Percentiles rank a stretch among this genome's conserved stretches.
Conservation (phyloP, 2,888 invertebrate genomes). For the Poecilobothrus nobilitatus region DNA sequence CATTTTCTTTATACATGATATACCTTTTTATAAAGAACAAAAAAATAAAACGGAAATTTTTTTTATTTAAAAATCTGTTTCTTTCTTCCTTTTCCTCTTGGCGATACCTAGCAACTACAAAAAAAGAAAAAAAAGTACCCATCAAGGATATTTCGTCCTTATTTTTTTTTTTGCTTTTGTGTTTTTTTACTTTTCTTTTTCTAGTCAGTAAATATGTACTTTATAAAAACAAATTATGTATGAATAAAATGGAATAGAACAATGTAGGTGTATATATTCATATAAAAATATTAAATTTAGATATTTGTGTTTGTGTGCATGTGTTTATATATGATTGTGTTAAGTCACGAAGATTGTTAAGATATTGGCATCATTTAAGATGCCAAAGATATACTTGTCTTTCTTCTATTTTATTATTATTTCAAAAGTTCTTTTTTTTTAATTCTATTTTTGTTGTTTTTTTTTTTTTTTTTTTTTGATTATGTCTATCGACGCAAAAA, state of each 20-base stretch:
- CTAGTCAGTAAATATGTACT: not conserved
- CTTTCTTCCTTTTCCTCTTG: not conserved
- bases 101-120: not conserved
- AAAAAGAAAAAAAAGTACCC: not conserved
- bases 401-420: too few relatives aligned
- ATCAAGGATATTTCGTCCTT: slow-evolving; percentile 1
- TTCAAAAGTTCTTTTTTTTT: too few relatives aligned
- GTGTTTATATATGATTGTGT: not conserved
- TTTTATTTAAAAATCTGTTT: not conserved
- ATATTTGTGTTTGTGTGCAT: not conserved
- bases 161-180: not conserved
- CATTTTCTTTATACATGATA: not conserved
- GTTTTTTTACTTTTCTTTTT: not conserved
- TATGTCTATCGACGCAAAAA: not conserved
- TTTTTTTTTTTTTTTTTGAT: not conserved
- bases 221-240: not conserved
- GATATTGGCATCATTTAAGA: slow-evolving; percentile 6
- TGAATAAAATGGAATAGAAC: too few relatives aligned
- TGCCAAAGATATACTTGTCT: slow-evolving; percentile 3
- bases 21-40: too few relatives aligned
- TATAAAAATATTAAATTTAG: too few relatives aligned
- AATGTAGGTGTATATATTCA: too few relatives aligned
- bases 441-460: too few relatives aligned
- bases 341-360: slow-evolving; percentile 3
- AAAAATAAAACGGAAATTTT: too few relatives aligned